Evolutionary conservation across 2,888 invertebrate species (phyloP), one percentile per base, ranked within the genome.

Genomic region (Meiosimyza decipiens): DNA sequence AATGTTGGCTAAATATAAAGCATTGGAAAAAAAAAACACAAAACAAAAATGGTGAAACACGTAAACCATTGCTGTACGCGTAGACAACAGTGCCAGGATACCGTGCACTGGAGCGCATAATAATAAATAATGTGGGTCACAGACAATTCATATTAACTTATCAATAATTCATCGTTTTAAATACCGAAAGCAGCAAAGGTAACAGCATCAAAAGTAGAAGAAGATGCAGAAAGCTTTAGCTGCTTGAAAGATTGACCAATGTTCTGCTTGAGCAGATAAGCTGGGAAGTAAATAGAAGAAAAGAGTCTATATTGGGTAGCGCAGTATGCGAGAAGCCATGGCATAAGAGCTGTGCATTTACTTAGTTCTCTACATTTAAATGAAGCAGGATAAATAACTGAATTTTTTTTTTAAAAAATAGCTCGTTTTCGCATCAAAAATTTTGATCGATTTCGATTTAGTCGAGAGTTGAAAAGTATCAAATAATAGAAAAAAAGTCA

Each of bases 101-200:
- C 62, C 54, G 54, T 52, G 40, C 70, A 40, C 47, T 49, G 54
- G 60, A 12, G 52, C 66, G 73, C 75, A 40, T 40, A 72, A 69
- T 76, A 76, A 78, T 76, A 78, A 78, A 77, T 79, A 77, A 79
- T 79, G 77, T 79, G 72, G 79, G 79, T 79, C 79, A 79, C 71
- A 75, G 76, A 76, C 72, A 75, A 74, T 75, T 76, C 77, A 76
- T 77, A 79, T 79, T 79, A 79, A 77, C 79, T 79, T 78, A 79
- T 79, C 79, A 77, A 79, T 78, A 77, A 79, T 79, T 79, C 77
- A 78, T 75, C 72, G 72, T 71, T 63, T 72, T 72, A 63, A 28
- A 71, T 72, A 73, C 69, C 59, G 52, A 68, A 51, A n/a, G 51
- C 54, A 50, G 50, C 69, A 22, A 47, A 22, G 49, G 64, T 57